Percentiles rank a stretch among this genome's conserved stretches.
These are phyloP conservation scores for Eciton burchellii DNA, from an alignment of 1,140 invertebrate species.

Conservation along the genomic window DNA sequence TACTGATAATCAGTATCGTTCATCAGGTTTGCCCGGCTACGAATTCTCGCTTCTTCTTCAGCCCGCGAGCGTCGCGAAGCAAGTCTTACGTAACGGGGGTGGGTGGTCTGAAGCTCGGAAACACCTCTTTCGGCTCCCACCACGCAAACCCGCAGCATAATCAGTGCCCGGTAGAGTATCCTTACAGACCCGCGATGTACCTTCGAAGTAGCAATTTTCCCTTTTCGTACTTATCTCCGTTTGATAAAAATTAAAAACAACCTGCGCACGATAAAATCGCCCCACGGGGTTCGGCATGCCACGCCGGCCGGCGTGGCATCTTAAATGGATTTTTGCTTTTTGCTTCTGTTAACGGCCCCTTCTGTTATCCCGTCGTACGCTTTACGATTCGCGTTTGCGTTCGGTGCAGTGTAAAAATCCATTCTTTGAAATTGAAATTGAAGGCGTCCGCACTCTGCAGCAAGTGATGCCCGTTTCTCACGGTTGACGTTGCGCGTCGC, in stretches of 20 bases:
- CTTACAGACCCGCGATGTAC: constrained; percentile 44
- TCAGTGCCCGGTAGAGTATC: constrained; percentile 46
- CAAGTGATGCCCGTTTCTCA: too few relatives aligned
- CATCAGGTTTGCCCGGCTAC: constrained; percentile 70
- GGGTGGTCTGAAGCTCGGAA: constrained; percentile 76
- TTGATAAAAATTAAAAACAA: constrained; percentile 62
- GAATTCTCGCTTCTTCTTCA: constrained; percentile 35
- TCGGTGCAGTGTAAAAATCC: neutral
- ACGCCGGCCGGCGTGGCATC: neutral
- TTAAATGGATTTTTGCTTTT: neutral
- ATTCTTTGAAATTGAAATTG: neutral
- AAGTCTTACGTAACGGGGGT: constrained; percentile 73
- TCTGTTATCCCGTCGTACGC: neutral
- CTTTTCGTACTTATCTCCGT: constrained; percentile 27
- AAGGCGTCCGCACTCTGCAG: too few relatives aligned
- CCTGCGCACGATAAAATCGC: constrained; percentile 27
- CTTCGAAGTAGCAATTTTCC: constrained; percentile 58
- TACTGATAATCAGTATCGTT: constrained; percentile 77
- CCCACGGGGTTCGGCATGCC: constrained; percentile 3
- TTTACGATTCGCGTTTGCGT: too few relatives aligned
- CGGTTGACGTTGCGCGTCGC: too few relatives aligned
- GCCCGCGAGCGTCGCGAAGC: constrained; percentile 50
- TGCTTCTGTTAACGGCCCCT: neutral
- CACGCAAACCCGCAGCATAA: constrained; percentile 13
- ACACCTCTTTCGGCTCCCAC: constrained; percentile 66